Conservation (phyloP, 2,797 vertebrate species). For the Gymnoscopelus braueri region DNA sequence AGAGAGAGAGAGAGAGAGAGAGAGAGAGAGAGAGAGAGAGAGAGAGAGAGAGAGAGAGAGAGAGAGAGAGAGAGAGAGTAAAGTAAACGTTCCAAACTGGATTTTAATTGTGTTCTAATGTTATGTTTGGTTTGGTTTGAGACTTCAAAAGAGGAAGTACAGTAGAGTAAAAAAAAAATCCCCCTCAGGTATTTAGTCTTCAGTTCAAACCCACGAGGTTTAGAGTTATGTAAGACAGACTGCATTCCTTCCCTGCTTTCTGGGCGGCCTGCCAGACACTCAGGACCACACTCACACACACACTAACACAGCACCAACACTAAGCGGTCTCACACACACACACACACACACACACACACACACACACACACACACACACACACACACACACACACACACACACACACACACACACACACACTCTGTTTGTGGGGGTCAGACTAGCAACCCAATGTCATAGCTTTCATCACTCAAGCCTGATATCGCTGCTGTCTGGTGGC, state of each 20-base stretch:
- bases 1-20: neutral
- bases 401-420: neutral
- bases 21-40: neutral
- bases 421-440: neutral
- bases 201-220: conserved; percentile 32
- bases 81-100: conserved; percentile 32
- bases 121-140: conserved; percentile 30
- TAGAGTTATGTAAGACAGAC: conserved; percentile 44
- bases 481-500: too few species aligned
- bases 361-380: conserved; percentile 3
- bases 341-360: conserved; percentile 4
- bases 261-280: too few species aligned
- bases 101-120: conserved; percentile 28
- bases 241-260: too few species aligned
- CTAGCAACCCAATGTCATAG: too few species aligned
- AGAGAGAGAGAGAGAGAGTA: neutral
- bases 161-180: conserved; percentile 21
- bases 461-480: too few species aligned
- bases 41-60: too few species aligned
- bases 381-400: neutral
- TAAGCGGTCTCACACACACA: too few species aligned
- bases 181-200: conserved; percentile 47
- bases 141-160: conserved; percentile 25
- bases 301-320: neutral
- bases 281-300: neutral